Evolutionary conservation across 2,113 vertebrate genomes (phyloP).

Genomic region (Notarius quadriscutis): DNA sequence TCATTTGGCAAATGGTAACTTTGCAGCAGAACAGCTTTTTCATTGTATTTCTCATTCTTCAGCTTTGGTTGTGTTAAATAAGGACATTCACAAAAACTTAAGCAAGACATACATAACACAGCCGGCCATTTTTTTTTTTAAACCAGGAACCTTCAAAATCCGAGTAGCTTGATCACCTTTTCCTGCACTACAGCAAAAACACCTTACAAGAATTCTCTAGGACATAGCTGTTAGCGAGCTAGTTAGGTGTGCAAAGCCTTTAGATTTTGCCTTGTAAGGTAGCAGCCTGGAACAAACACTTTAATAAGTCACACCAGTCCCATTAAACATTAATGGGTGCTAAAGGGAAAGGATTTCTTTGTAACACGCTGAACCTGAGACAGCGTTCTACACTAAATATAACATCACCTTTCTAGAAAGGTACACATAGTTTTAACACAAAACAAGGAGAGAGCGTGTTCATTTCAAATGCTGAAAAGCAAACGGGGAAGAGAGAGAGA

Average conservation of each 20-base stretch:
- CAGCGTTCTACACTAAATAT: background rate
- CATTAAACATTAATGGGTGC: slow-evolving; percentile 46
- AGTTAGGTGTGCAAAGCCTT: background rate
- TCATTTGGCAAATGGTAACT: slow-evolving; percentile 3
- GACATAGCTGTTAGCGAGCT: background rate
- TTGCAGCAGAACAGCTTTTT: background rate
- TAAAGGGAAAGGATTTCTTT: slow-evolving; percentile 25
- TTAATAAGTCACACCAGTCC: slow-evolving; percentile 26
- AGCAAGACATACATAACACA: background rate
- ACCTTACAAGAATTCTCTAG: background rate
- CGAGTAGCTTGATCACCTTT: too few species aligned
- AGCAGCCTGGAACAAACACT: slow-evolving; percentile 27
- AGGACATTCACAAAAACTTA: background rate
- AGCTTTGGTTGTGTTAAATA: background rate
- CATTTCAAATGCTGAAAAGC: background rate
- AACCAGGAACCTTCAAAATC: background rate
- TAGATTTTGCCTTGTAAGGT: slow-evolving; percentile 24
- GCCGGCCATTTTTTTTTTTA: too few species aligned
- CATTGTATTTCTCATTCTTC: background rate
- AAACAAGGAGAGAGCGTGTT: background rate
- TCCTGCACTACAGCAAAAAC: background rate
- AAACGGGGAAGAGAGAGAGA: background rate
- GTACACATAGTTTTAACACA: background rate
- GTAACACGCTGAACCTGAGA: slow-evolving; percentile 24
- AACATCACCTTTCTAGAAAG: background rate